Evolutionary conservation across 2,113 vertebrate genomes (phyloP), one percentile per base, ranked within the genome.

Genomic region (Brachyhypopomus occidentalis): DNA sequence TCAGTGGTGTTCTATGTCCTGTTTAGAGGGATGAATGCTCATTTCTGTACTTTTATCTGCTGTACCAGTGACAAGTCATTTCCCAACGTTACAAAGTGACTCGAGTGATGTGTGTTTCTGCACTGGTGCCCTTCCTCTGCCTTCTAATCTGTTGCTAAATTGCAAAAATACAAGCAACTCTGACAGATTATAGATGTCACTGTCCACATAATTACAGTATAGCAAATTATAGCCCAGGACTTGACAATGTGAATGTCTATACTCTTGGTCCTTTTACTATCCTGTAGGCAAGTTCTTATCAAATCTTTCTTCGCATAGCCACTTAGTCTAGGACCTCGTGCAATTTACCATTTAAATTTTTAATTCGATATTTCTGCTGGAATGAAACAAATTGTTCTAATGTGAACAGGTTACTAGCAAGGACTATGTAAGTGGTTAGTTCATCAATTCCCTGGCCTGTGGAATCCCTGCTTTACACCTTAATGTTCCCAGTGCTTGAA

Each of bases 351-450:
- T 67, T 9, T 67, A 36, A 36, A 30, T 20, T 67, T 67, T 67
- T 67, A 67, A 67, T 67, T 67, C 17, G 64, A 67, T 36, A 38
- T 67, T 36, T 67, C 64, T 36, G 30, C 27, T 67, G 64, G 36
- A 67, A 17, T 19, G 5, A 30, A 67, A 67, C 36, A 5, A 67
- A 67, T 67, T 67, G 16, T 67, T 30, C 30, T 67, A 67, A 36
- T 67, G 64, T 67, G 64, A 30, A 67, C 30, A 67, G 36, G 19
- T 30, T 67, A 67, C 36, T 67, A 67, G 19, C 64, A 67, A 67
- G 30, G 64, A 19, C 64, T 22, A 30, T 34, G 64, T 67, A 20
- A 67, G 16, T 36, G 17, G 36, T 67, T 36, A 67, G 62, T 34
- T 5, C 30, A 38, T 5, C 30, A 22, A 14, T 7, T 36, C 5